Conservation (phyloP, 53 echinoderm and acorn worm species). For the Apostichopus leukothele region DNA sequence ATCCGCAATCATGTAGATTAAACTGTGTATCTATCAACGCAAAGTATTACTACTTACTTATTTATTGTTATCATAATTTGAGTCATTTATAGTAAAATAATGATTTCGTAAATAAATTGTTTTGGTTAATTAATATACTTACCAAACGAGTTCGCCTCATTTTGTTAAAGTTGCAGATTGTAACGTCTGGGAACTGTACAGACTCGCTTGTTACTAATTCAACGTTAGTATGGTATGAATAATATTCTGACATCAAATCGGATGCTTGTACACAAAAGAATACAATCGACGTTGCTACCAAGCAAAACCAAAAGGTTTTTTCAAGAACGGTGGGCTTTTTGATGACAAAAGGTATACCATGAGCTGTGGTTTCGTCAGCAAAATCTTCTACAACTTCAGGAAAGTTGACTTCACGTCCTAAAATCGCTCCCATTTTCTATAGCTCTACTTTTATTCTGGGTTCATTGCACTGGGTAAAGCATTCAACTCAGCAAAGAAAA, state of each 20-base stretch:
- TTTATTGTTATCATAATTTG: no score
- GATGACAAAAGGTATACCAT: constrained; percentile 72
- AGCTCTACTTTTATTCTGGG: no score
- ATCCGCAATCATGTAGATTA: no score
- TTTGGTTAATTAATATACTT: background rate
- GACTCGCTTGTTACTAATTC: constrained; percentile 60
- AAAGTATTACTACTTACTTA: no score
- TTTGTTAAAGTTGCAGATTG: constrained; percentile 85
- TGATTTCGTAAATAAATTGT: no score
- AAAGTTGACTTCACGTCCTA: background rate
- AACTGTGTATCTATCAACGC: no score
- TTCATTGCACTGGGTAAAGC: no score
- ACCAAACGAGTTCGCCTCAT: constrained; percentile 41
- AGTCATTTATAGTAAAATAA: no score
- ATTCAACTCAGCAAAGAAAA: no score
- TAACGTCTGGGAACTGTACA: constrained; percentile 72
- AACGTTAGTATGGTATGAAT: constrained; percentile 68
- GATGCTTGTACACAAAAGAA: constrained; percentile 61
- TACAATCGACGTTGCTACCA: constrained; percentile 34
- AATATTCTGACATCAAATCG: constrained; percentile 51
- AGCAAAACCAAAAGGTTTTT: constrained; percentile 62
- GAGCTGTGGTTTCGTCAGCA: constrained; percentile 73
- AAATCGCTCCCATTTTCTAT: no score
- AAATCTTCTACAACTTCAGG: constrained; percentile 61
- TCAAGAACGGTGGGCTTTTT: constrained; percentile 43